A percentile compares a stretch with the other conserved stretches of the same genome.
Conservation (phyloP, 2,113 vertebrate species). For the Petrocephalus microphthalmus region DNA sequence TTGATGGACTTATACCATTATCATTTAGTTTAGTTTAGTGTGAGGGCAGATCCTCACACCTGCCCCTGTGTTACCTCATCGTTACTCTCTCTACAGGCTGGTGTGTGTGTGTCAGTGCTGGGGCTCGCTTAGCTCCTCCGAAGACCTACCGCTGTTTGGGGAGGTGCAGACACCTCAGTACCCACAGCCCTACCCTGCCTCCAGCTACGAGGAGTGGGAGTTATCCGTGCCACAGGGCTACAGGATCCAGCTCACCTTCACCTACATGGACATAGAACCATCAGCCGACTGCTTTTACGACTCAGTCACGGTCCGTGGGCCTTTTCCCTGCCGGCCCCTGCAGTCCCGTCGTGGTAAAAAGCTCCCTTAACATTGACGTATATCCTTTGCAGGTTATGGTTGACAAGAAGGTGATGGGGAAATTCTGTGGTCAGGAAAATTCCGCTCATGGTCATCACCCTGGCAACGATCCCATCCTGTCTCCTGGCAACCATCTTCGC, state of each 20-base stretch:
- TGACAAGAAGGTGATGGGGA: conserved; percentile 65
- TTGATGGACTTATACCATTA: background rate
- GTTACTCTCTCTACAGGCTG: conserved; percentile 40
- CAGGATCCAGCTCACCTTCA: conserved; percentile 73
- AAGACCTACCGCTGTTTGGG: conserved; percentile 50
- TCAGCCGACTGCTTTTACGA: conserved; percentile 77
- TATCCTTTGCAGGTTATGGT: conserved; percentile 63
- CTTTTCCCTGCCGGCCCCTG: background rate
- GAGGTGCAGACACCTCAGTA: conserved; percentile 72
- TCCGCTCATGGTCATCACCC: conserved; percentile 66
- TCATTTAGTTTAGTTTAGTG: background rate
- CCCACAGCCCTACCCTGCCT: conserved; percentile 73
- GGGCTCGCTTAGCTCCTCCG: background rate
- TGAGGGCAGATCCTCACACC: background rate
- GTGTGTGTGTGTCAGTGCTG: conserved; percentile 41
- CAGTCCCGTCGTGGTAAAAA: background rate
- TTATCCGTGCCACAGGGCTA: conserved; percentile 72
- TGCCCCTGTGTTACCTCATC: background rate
- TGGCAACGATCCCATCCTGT: conserved; percentile 59
- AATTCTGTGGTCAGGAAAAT: conserved; percentile 73
- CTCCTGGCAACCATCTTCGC: conserved; percentile 70
- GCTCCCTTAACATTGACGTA: background rate
- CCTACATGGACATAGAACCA: conserved; percentile 77
- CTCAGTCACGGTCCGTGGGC: conserved; percentile 71
- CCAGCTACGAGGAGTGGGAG: conserved; percentile 62